These are phyloP conservation scores for Polyergus mexicanus DNA, from an alignment of 1,140 invertebrate species.

Conservation along the genomic window DNA sequence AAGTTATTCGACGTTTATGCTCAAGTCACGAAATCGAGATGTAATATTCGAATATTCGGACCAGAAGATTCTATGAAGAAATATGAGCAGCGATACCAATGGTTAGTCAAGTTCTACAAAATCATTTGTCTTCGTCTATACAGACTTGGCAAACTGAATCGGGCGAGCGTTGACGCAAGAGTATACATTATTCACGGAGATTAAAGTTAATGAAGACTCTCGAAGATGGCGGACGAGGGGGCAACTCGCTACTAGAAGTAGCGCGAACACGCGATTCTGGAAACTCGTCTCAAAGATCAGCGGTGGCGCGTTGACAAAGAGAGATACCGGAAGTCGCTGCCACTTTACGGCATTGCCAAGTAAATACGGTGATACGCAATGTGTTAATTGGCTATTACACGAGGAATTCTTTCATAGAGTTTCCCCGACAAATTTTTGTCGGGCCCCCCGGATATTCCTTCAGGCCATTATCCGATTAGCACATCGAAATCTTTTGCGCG, in stretches of 20 bases:
- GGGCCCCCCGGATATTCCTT: neutral
- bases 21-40: neutral
- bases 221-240: conserved; percentile 25
- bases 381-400: conserved; percentile 1
- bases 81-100: neutral
- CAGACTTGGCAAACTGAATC: conserved; percentile 42
- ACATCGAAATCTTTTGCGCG: neutral
- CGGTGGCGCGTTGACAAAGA: conserved; percentile 38
- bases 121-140: conserved; percentile 48
- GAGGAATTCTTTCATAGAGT: neutral
- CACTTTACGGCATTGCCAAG: neutral
- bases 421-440: neutral
- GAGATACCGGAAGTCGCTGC: conserved; percentile 18
- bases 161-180: conserved; percentile 23
- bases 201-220: conserved; percentile 63
- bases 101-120: conserved; percentile 2
- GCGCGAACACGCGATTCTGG: conserved; percentile 57
- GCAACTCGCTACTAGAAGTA: conserved; percentile 9
- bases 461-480: neutral
- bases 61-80: neutral
- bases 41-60: neutral
- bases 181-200: conserved; percentile 54
- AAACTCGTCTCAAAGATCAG: conserved; percentile 59
- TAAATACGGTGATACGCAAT: neutral
- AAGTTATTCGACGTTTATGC: neutral